phyloP scores from a whole-genome alignment of 2,113 vertebrate genomes.

The Chamaea fasciata region DNA sequence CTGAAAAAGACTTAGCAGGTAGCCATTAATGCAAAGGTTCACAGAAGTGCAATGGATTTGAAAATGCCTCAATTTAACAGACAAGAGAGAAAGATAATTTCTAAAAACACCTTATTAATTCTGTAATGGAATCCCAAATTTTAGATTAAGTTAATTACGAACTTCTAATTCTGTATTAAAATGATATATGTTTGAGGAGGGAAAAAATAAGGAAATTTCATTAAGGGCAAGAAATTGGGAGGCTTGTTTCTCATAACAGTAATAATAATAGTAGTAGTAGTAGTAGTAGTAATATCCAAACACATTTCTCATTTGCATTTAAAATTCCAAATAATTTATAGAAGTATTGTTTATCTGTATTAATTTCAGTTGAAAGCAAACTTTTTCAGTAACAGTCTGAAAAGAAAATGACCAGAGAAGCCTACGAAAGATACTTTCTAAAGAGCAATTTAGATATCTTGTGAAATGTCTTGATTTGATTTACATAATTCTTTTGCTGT shows the following conservation, averaged over 20 bases:
- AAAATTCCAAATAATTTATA: not conserved
- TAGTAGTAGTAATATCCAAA: not conserved
- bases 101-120: not conserved
- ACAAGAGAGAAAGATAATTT: not conserved
- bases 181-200: not conserved
- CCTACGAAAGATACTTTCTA: not conserved
- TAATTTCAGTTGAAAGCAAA: slow-evolving; percentile 12
- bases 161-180: not conserved
- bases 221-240: not conserved
- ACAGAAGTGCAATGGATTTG: not conserved
- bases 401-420: not conserved
- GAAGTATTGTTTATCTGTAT: not conserved
- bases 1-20: not conserved
- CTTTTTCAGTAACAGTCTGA: not conserved
- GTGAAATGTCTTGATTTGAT: not conserved
- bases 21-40: not conserved
- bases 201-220: not conserved
- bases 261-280: not conserved
- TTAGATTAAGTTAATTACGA: not conserved
- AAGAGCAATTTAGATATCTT: not conserved
- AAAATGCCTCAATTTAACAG: not conserved
- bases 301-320: not conserved
- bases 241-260: not conserved
- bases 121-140: not conserved
- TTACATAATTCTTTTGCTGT: slow-evolving; percentile 11